phyloP scores from a whole-genome alignment of 1,140 invertebrate genomes.

The Ylistrum balloti region DNA sequence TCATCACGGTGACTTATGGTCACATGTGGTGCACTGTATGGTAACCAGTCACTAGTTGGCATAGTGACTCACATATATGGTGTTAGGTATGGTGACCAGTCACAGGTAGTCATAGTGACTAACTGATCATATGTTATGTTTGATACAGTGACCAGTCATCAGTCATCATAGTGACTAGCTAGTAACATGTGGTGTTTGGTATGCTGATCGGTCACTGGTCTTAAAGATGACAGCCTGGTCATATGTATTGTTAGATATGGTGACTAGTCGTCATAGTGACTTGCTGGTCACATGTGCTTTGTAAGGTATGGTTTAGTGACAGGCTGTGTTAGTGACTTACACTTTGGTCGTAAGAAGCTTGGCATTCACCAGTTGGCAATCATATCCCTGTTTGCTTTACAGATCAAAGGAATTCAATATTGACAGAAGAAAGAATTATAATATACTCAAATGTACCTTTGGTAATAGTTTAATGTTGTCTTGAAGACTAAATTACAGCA shows the following conservation, averaged over 20 bases:
- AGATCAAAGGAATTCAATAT: not conserved
- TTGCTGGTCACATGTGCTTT: not conserved
- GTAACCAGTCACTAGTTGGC: too few species aligned
- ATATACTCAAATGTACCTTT: not conserved
- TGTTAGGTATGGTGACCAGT: not conserved
- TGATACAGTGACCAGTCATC: not conserved
- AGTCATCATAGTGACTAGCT: too few species aligned
- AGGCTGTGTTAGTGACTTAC: not conserved
- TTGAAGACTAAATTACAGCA: constrained; percentile 35
- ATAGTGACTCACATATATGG: too few species aligned
- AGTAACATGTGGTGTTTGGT: not conserved
- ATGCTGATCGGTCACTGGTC: not conserved
- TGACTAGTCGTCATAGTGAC: not conserved
- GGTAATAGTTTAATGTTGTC: constrained; percentile 27
- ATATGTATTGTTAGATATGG: not conserved
- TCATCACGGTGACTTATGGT: too few species aligned
- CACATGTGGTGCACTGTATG: too few species aligned
- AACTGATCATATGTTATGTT: not conserved
- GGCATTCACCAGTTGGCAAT: not conserved
- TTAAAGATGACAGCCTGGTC: too few species aligned
- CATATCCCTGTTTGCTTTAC: not conserved
- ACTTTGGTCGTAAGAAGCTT: not conserved
- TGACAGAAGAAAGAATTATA: not conserved
- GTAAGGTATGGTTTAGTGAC: not conserved
- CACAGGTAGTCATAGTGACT: too few species aligned